phyloP scores from a whole-genome alignment of 2,113 vertebrate genomes.

The Sinocyclocheilus maitianheensis region DNA sequence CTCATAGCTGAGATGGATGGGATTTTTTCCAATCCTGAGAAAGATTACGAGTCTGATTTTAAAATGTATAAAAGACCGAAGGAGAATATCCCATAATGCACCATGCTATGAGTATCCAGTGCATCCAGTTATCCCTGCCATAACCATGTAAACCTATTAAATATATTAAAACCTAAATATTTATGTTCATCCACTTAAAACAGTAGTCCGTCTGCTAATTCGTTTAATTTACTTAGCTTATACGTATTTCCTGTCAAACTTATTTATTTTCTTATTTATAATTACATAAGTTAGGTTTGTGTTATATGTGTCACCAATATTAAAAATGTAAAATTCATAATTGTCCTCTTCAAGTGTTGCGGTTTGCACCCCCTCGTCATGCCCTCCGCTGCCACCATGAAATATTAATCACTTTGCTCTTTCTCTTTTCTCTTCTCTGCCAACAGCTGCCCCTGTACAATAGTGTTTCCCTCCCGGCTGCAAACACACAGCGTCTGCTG shows the following conservation, averaged over 20 bases:
- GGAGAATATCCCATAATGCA: constrained; percentile 7
- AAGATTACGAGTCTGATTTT: neutral
- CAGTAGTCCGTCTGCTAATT: neutral
- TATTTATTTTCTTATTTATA: neutral
- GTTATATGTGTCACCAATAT: neutral
- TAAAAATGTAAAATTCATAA: neutral
- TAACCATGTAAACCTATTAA: neutral
- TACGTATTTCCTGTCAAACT: neutral
- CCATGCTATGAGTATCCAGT: neutral
- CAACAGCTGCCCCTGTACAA: constrained; percentile 63
- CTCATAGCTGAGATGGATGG: neutral
- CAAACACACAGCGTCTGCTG: constrained; percentile 23
- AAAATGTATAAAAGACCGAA: neutral
- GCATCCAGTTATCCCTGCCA: neutral
- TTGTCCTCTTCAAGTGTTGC: neutral
- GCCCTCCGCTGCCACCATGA: constrained; percentile 58
- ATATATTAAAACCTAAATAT: neutral
- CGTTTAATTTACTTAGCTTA: neutral
- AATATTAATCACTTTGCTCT: constrained; percentile 74
- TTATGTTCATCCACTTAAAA: neutral
- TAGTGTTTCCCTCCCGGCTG: constrained; percentile 42
- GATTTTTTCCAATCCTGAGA: neutral
- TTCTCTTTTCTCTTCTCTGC: constrained; percentile 60
- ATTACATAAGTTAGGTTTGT: neutral
- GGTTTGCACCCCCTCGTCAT: constrained; percentile 9